phyloP scores from a whole-genome alignment of 2,113 vertebrate species.

The Phyllopteryx taeniolatus region DNA sequence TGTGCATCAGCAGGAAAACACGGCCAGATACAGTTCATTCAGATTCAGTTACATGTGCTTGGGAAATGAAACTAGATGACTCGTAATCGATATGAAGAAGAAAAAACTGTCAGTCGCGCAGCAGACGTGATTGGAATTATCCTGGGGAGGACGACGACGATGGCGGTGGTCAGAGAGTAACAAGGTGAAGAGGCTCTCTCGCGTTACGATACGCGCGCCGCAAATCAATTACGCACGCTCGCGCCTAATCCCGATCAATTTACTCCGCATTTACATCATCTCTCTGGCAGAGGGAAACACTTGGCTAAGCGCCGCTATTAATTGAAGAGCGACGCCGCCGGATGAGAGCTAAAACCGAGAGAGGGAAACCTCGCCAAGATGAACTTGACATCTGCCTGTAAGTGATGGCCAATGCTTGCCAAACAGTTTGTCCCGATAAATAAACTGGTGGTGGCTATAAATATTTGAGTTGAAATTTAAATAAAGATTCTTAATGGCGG shows the following conservation, averaged over 20 bases:
- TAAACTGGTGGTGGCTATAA: too few species aligned
- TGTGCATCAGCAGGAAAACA: background rate
- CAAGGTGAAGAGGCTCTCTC: background rate
- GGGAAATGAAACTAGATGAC: background rate
- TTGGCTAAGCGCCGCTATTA: slow-evolving; percentile 32
- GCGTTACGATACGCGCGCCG: background rate
- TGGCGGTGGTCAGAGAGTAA: background rate
- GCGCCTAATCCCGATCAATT: slow-evolving; percentile 61
- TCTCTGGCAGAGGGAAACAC: slow-evolving; percentile 9
- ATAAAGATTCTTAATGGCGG: too few species aligned
- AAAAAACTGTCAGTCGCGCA: background rate
- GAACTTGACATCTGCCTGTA: slow-evolving; percentile 26
- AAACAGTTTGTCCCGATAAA: background rate
- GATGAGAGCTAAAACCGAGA: slow-evolving; percentile 27
- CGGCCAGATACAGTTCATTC: background rate
- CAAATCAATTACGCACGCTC: slow-evolving; percentile 58
- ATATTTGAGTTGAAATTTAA: too few species aligned
- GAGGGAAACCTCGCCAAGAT: slow-evolving; percentile 35
- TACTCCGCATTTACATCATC: slow-evolving; percentile 59
- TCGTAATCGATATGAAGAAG: background rate
- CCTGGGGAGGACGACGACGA: background rate
- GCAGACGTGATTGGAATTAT: background rate
- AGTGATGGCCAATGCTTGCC: background rate
- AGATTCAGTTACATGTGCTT: background rate
- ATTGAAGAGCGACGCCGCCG: slow-evolving; percentile 17